Base-by-base conservation (phyloP, 1,140 invertebrate species). In the Camponotus floridanus region DNA sequence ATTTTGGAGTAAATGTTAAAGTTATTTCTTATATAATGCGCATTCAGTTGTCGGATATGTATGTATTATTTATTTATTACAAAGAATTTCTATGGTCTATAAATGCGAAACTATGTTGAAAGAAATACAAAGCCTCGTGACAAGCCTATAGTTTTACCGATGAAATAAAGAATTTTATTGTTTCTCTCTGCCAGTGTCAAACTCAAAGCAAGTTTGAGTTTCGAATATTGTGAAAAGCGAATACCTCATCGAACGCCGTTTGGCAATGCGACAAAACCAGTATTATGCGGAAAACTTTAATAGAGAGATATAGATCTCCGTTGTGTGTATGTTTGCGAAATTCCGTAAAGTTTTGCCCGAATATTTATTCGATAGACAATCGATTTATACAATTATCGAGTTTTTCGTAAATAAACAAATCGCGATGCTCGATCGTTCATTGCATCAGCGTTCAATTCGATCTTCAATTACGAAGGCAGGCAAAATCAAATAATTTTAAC, bases 181-280 rank as follows among this genome's bases (percentile, higher is more conserved):
- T 26, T 76, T 31, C 18, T 45, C 4, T 2, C 4, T 2, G 57
- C 51, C n/a, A 31, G 18, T 42, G 7, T 71, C 42, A 31, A 57
- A 5, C 21, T 70, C 18, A 83, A 74, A 51, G 26, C 59, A 39
- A 48, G 8, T 62, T 21, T 13, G 21, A 71, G n/a, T 33, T 26
- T 26, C 0, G 26, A 26, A 26, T 26, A 31, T 31, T 13, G 26
- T 13, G 68, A 71, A 42, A 61, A 71, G 39, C 26, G 4, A 21
- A n/a, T 36, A 48, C 18, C 45, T 73, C 61, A 83, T 83, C 68
- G 68, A 83, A 62, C 39, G 68, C 8, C 55, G 39, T 74, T 74
- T 83, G 79, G 68, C 79, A 83, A 26, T 26, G 55, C 68, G 79
- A 74, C 79, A 81, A 59, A 45, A 42, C 13, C 26, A 59, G 13